Conservation (phyloP, 2,113 vertebrate species). For the Malurus cyaneus region DNA sequence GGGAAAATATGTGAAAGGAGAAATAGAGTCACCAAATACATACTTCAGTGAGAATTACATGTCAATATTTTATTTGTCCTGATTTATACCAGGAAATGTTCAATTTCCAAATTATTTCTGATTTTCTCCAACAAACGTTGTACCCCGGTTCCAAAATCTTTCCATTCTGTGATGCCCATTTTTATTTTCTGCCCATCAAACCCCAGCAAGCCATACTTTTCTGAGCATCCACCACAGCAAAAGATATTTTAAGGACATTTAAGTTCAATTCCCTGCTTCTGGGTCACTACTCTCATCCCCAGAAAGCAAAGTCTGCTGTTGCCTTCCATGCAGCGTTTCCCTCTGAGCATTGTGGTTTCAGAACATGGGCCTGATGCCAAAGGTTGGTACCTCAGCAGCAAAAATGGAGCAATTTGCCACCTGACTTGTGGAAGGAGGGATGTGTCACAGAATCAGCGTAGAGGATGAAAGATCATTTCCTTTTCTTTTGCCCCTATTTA, state of each 20-base stretch:
- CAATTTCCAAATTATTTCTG: background rate
- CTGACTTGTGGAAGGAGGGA: background rate
- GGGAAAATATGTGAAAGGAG: background rate
- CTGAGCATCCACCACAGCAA: background rate
- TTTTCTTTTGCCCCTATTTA: background rate
- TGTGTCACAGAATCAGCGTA: background rate
- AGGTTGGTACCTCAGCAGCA: background rate
- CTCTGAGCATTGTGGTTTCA: conserved; percentile 40
- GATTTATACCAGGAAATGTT: background rate
- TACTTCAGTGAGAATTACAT: background rate
- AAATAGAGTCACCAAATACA: background rate
- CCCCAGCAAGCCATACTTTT: background rate
- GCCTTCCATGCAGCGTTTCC: conserved; percentile 8
- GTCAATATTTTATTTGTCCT: background rate
- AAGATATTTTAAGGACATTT: conserved; percentile 49
- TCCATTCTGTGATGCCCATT: fast-evolving
- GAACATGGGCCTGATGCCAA: background rate
- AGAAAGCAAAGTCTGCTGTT: conserved; percentile 16
- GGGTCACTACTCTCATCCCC: background rate
- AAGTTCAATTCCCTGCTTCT: conserved; percentile 27
- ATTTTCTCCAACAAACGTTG: background rate
- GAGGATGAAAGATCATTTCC: background rate
- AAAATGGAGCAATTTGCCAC: background rate
- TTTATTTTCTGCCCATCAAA: background rate
- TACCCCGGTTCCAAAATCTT: background rate